Evolutionary conservation across 2,113 vertebrate genomes (phyloP).

Genomic region (Neopipo cinnamomea): DNA sequence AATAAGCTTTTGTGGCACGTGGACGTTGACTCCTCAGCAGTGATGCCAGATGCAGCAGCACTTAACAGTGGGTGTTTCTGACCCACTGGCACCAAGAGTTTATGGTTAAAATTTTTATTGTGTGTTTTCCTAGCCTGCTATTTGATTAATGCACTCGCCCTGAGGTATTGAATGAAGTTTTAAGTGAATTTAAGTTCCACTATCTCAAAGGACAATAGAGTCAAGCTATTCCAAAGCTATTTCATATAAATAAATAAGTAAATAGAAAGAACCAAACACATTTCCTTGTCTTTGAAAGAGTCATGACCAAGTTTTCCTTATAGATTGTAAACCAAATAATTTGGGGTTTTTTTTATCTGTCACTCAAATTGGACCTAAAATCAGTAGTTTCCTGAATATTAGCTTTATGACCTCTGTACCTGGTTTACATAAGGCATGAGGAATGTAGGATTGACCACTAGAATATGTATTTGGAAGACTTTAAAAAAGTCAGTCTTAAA

Average conservation of each 20-base stretch:
- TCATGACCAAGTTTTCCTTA: background rate
- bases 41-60: slow-evolving; percentile 8
- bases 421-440: background rate
- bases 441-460: background rate
- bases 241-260: background rate
- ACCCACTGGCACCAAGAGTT: slow-evolving; percentile 3
- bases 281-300: background rate
- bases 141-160: background rate
- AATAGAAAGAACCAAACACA: background rate
- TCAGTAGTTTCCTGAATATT: background rate
- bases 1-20: background rate
- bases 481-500: background rate
- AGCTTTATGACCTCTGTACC: background rate
- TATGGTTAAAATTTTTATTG: slow-evolving; percentile 5
- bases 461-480: background rate
- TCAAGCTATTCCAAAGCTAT: background rate
- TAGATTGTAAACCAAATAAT: background rate
- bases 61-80: background rate
- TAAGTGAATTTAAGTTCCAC: slow-evolving; percentile 18
- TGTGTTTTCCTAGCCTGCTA: background rate
- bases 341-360: background rate
- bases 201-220: background rate
- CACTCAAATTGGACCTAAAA: background rate
- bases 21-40: background rate
- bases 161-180: background rate